A percentile compares a stretch with the other conserved stretches of the same genome.
These are phyloP conservation scores for Cardiocondyla obscurior DNA, from an alignment of 1,140 invertebrate species.

Conservation along the genomic window DNA sequence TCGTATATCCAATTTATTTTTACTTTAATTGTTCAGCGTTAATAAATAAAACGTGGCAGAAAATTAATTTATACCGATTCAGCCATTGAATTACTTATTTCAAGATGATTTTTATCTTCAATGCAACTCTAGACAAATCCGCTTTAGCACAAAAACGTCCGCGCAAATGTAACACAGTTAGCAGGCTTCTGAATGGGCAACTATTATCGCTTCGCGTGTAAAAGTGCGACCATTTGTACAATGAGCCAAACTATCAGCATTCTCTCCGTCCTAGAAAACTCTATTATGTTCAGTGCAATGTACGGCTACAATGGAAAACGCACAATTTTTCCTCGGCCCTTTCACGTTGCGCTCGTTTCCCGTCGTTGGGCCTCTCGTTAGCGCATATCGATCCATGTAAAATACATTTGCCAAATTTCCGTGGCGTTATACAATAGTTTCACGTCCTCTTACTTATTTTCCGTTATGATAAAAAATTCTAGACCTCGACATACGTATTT, in stretches of 20 bases:
- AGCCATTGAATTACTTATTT: neutral
- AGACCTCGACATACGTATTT: neutral
- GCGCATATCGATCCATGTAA: constrained; percentile 30
- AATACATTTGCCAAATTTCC: constrained; percentile 66
- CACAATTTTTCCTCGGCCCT: constrained; percentile 43
- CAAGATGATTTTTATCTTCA: constrained; percentile 23
- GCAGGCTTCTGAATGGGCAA: constrained; percentile 39
- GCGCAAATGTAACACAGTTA: constrained; percentile 20
- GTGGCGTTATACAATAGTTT: constrained; percentile 24
- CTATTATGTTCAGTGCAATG: constrained; percentile 58
- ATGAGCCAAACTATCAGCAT: constrained; percentile 65
- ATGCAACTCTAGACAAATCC: constrained; percentile 27
- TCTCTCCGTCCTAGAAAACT: constrained; percentile 65
- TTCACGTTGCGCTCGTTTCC: neutral
- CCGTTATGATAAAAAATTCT: neutral
- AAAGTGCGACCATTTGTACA: constrained; percentile 53
- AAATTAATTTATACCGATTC: constrained; percentile 3
- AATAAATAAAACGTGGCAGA: neutral
- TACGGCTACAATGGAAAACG: constrained; percentile 52
- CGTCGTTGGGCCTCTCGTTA: constrained; percentile 44
- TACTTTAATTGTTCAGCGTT: neutral
- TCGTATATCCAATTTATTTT: neutral
- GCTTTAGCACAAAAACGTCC: constrained; percentile 35
- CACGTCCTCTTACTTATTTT: constrained; percentile 30
- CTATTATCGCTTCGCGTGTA: constrained; percentile 29